These are phyloP conservation scores for Frankliniella fusca DNA, from an alignment of 2,888 invertebrate genomes.

Conservation along the genomic window DNA sequence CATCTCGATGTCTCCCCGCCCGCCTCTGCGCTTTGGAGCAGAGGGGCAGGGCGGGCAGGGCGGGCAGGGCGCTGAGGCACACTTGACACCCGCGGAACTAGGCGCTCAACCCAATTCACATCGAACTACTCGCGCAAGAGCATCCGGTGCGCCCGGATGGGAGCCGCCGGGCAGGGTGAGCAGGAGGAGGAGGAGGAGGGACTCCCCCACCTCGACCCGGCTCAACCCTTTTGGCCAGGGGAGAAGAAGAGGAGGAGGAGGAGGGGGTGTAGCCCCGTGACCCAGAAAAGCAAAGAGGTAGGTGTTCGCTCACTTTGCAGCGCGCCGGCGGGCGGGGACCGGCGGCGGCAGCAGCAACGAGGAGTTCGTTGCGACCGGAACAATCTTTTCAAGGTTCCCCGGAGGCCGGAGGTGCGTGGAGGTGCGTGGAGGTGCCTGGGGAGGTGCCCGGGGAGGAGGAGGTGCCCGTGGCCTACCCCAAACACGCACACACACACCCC, in stretches of 20 bases:
- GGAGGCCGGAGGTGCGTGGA: neutral
- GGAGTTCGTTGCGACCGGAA: conserved; percentile 17
- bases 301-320: neutral
- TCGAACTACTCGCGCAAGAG: neutral
- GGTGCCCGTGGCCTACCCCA: no score
- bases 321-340: neutral
- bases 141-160: no score
- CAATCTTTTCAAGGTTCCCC: neutral
- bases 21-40: neutral
- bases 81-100: neutral
- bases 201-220: neutral
- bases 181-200: no score
- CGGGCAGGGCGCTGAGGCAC: neutral
- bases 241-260: neutral
- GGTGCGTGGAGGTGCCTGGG: no score
- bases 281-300: neutral
- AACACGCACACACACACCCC: no score
- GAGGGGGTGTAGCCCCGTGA: neutral
- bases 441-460: no score
- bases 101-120: neutral
- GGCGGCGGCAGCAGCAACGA: neutral
- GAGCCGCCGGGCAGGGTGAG: no score
- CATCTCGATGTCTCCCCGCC: neutral
- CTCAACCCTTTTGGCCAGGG: neutral
- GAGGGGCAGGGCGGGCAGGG: neutral